Conservation (phyloP, 2,113 vertebrate species). For the Silurus asotus region DNA sequence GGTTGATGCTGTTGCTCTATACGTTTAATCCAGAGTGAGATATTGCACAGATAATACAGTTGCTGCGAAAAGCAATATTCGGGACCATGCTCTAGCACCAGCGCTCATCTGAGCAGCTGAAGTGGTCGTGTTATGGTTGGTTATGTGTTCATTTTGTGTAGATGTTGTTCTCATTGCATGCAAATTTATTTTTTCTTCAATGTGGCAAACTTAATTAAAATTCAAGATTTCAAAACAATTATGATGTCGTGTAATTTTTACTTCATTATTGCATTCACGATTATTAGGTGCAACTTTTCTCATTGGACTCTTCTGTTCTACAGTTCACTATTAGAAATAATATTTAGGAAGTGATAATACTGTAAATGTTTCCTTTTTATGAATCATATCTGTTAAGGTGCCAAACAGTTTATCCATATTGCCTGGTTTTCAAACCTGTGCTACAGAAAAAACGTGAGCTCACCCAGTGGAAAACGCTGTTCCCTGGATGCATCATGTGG, state of each 20-base stretch:
- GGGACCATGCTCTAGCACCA: constrained; percentile 16
- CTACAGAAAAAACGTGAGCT: not conserved
- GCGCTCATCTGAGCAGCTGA: not conserved
- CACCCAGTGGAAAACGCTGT: not conserved
- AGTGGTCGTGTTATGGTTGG: not conserved
- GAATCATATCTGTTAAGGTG: no score
- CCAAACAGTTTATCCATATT: no score
- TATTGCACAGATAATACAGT: constrained; percentile 16
- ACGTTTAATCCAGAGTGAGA: not conserved
- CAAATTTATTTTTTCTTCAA: not conserved
- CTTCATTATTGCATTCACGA: not conserved
- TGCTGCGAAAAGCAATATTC: not conserved
- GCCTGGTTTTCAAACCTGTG: no score
- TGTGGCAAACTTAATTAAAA: constrained; percentile 30
- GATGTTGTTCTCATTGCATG: constrained; percentile 36
- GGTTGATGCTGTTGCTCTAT: not conserved
- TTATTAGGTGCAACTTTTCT: no score
- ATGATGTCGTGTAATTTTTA: constrained; percentile 5
- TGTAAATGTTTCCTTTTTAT: no score
- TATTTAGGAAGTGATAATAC: no score
- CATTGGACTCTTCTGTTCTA: no score
- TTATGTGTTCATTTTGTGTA: constrained; percentile 28
- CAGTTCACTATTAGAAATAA: no score
- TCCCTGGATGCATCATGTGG: not conserved
- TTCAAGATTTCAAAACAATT: not conserved